phyloP scores from a whole-genome alignment of 2,888 invertebrate species.

The Tachina grossa region DNA sequence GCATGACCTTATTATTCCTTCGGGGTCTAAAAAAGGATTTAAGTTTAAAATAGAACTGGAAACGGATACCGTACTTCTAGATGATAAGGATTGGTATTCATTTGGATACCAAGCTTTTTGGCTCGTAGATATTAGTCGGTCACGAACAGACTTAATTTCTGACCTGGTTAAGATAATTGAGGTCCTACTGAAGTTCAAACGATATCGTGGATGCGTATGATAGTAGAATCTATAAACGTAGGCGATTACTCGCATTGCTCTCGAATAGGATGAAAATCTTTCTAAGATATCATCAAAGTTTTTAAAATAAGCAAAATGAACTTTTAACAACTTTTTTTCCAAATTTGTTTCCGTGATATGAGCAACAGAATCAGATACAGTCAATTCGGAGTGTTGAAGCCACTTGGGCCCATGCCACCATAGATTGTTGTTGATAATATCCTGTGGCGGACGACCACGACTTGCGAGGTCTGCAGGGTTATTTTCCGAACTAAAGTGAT shows the following conservation, averaged over 20 bases:
- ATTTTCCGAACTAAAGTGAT: conserved; percentile 29
- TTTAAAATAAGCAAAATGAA: conserved; percentile 38
- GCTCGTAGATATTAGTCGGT: no score
- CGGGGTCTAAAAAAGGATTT: no score
- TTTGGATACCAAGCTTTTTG: no score
- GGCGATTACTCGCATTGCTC: conserved; percentile 36
- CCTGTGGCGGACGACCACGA: conserved; percentile 24
- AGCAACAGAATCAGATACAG: no score
- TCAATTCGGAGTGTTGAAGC: conserved; percentile 16
- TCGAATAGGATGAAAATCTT: conserved; percentile 23
- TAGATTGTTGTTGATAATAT: conserved; percentile 11
- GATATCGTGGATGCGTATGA: conserved; percentile 8
- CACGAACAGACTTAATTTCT: no score
- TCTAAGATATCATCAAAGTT: conserved; percentile 11
- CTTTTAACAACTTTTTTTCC: conserved; percentile 4
- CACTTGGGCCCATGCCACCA: conserved; percentile 51
- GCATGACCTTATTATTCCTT: no score
- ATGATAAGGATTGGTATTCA: no score
- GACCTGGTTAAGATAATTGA: no score
- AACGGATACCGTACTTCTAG: no score
- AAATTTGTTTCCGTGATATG: background rate
- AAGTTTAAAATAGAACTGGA: no score
- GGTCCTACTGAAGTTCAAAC: no score
- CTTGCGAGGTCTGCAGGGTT: conserved; percentile 58
- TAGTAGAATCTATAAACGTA: conserved; percentile 40